phyloP scores from a whole-genome alignment of 2,113 vertebrate genomes.

The Etheostoma spectabile region DNA sequence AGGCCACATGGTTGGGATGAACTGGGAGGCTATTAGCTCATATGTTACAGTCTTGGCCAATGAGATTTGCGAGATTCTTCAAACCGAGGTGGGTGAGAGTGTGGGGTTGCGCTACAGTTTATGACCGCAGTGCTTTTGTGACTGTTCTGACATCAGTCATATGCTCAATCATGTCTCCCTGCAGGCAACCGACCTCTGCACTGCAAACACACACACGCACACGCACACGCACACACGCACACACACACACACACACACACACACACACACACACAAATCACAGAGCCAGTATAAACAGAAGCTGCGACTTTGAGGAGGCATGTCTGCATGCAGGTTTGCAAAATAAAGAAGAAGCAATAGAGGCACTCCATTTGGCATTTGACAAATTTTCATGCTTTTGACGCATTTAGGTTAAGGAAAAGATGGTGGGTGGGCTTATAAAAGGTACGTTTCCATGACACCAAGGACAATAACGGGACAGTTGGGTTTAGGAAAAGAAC shows the following conservation, averaged over 20 bases:
- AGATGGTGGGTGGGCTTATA: no score
- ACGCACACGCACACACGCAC: background rate
- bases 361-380: background rate
- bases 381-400: no score
- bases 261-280: background rate
- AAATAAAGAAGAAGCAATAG: no score
- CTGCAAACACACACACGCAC: background rate
- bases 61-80: conserved; percentile 4
- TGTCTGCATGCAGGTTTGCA: background rate
- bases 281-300: background rate
- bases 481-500: no score
- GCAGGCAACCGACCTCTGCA: conserved; percentile 7
- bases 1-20: conserved; percentile 33
- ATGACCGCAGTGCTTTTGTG: background rate
- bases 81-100: background rate
- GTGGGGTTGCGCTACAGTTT: background rate
- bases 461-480: no score
- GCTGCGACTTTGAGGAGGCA: background rate
- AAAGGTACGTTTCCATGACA: no score
- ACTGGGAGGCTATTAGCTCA: conserved; percentile 34
- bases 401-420: no score
- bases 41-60: conserved; percentile 11
- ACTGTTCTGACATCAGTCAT: conserved; percentile 23
- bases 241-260: background rate
- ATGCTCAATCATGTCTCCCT: background rate